Base-by-base conservation (phyloP, 2,888 invertebrate genomes). In the Meteorus colon region DNA sequence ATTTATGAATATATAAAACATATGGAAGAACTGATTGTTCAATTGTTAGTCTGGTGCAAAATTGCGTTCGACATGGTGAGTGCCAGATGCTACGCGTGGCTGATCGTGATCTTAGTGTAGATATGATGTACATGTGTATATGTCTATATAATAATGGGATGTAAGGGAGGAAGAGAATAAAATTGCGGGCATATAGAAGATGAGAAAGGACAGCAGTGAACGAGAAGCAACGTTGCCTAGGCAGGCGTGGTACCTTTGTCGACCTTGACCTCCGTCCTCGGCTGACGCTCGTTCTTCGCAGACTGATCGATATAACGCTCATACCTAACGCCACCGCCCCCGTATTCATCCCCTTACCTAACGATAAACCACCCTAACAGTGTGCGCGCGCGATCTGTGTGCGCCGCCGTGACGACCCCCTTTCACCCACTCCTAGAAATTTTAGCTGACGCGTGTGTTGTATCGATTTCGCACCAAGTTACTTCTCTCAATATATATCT, bases 221-320 rank as follows among this genome's bases (percentile, higher is more conserved):
- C 65, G 2, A 27, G 70, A 34, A 27, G 70, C 69, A 65, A 68
- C 27, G 41, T 24, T 70, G 66, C 70, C 37, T 31, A 77, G 74
- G 75, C 81, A 81, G 80, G 83, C 82, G 82, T 79, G 81, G 80
- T 79, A 81, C 79, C 77, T 80, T 77, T 76, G 75, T 73, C 84
- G 89, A 88, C 89, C 89, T 89, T 89, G 89, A 89, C 89, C 89
- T 84, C 86, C 84, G 88, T 84, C 85, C 86, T 86, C 85, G 80
- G 85, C 84, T 83, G 82, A 81, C 84, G 86, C 83, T 84, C 82
- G 84, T 85, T 82, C 82, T 82, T 85, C 84, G 84, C 83, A 86
- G 86, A 85, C 88, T 82, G 87, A 84, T 88, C 88, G 88, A 87
- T 88, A 88, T 84, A 82, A 82, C 74, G 71, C 76, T 69, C 77